Conservation (phyloP, 2,113 vertebrate species). For the Aldabrachelys gigantea region DNA sequence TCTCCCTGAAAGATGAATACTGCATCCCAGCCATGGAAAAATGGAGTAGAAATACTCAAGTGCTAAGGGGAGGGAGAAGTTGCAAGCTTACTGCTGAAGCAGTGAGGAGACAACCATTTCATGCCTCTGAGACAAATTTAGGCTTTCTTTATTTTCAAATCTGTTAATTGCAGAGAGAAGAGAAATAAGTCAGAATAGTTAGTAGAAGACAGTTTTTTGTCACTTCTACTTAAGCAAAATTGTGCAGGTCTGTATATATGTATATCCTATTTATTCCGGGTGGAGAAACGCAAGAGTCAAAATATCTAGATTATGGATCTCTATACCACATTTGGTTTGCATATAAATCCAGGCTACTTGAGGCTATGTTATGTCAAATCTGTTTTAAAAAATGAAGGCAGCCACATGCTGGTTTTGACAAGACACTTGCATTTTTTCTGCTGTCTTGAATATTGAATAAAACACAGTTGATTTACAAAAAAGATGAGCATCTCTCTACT, state of each 20-base stretch:
- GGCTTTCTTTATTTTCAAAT: neutral
- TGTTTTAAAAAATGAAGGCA: neutral
- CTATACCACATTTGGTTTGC: neutral
- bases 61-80: neutral
- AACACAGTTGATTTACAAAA: neutral
- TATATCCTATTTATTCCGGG: neutral
- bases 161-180: neutral
- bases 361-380: neutral
- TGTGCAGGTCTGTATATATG: neutral
- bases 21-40: slow-evolving; percentile 4
- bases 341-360: neutral
- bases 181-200: neutral
- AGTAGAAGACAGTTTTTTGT: neutral
- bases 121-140: neutral
- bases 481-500: neutral
- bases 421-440: neutral
- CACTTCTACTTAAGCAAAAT: neutral
- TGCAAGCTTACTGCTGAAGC: neutral
- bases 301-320: neutral
- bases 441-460: neutral
- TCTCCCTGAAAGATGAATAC: neutral
- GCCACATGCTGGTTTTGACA: neutral
- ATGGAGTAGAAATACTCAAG: rapidly evolving
- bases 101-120: neutral
- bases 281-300: neutral